phyloP scores from a whole-genome alignment of 2,113 vertebrate genomes.

The Campylomormyrus numenius region DNA sequence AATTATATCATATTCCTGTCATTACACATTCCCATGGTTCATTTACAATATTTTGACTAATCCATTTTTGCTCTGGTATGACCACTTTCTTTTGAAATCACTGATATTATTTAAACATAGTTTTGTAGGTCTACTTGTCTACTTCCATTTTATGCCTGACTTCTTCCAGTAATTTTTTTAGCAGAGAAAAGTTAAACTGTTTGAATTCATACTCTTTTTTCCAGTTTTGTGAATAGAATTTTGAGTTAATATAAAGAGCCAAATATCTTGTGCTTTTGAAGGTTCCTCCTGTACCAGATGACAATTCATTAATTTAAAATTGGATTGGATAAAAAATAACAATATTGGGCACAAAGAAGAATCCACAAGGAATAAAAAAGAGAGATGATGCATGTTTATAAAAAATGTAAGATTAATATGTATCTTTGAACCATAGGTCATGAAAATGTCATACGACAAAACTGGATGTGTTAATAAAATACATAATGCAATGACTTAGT shows the following conservation, averaged over 20 bases:
- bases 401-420: background rate
- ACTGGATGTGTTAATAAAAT: constrained; percentile 1
- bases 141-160: background rate
- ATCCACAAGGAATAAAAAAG: background rate
- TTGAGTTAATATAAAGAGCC: background rate
- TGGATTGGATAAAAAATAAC: background rate
- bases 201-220: background rate
- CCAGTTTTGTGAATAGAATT: background rate
- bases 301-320: background rate
- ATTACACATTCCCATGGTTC: background rate
- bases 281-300: background rate
- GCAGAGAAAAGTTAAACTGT: background rate
- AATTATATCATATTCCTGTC: background rate
- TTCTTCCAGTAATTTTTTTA: background rate
- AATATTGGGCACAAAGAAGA: background rate
- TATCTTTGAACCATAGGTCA: background rate
- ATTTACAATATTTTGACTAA: background rate
- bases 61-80: background rate
- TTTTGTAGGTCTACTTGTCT: background rate
- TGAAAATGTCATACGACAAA: background rate
- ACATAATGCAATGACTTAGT: constrained; percentile 14
- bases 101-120: background rate
- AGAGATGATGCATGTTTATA: background rate
- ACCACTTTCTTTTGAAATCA: background rate
- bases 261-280: background rate